These are phyloP conservation scores for Spondyliosoma cantharus DNA, from an alignment of 2,797 vertebrate genomes.

Conservation along the genomic window DNA sequence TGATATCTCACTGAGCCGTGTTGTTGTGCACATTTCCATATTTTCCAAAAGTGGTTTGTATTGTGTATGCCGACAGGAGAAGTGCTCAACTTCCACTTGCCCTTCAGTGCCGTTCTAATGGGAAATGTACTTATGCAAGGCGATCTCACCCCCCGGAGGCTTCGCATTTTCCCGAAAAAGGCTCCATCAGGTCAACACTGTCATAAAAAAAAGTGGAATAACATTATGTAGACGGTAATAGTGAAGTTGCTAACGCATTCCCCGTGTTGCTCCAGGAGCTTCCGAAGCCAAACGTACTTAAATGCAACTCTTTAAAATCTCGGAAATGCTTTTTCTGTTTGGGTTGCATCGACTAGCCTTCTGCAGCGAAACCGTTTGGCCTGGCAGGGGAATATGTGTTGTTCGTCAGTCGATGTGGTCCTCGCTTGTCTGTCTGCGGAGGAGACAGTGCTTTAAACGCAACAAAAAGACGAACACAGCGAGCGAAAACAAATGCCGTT, in stretches of 20 bases:
- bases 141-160: constrained; percentile 77
- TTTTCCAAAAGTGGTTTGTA: constrained; percentile 63
- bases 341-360: constrained; percentile 52
- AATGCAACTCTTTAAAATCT: constrained; percentile 65
- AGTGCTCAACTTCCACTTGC: constrained; percentile 73
- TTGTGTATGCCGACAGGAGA: constrained; percentile 68
- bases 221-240: constrained; percentile 78
- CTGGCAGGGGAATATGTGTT: constrained; percentile 17
- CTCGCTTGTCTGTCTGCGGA: constrained; percentile 26
- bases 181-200: constrained; percentile 79
- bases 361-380: constrained; percentile 40
- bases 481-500: constrained; percentile 42
- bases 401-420: constrained; percentile 41
- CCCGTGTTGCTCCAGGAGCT: constrained; percentile 68
- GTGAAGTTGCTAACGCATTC: constrained; percentile 76
- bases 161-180: constrained; percentile 77
- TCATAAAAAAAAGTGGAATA: constrained; percentile 75
- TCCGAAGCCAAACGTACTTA: constrained; percentile 72
- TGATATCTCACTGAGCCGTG: constrained; percentile 45
- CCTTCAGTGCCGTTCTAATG: constrained; percentile 81
- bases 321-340: constrained; percentile 62
- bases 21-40: constrained; percentile 48
- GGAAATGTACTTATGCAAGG: constrained; percentile 83
- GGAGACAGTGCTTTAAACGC: constrained; percentile 38
- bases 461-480: constrained; percentile 28